Evolutionary conservation across 2,113 vertebrate genomes (phyloP).

Genomic region (Piaya cayana): DNA sequence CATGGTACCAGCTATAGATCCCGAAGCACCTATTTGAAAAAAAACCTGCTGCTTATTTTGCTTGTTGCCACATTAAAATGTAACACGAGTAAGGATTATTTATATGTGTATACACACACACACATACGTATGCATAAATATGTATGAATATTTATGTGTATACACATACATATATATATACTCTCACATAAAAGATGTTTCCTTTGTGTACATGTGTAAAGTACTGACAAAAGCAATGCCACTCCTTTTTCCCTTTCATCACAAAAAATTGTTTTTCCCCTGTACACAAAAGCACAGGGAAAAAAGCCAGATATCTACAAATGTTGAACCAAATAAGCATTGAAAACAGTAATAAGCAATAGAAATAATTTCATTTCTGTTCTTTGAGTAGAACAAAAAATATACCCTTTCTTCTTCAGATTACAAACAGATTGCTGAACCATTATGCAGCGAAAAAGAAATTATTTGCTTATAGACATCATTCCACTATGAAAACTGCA

Average conservation of each 20-base stretch:
- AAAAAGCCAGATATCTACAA: not conserved
- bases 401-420: not conserved
- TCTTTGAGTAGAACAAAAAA: not conserved
- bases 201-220: not conserved
- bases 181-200: not conserved
- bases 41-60: not conserved
- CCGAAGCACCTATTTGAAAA: not conserved
- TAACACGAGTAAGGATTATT: not conserved
- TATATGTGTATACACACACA: not conserved
- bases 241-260: not conserved
- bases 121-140: not conserved
- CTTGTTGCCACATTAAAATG: not conserved
- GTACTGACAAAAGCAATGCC: not conserved
- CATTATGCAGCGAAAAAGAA: not conserved
- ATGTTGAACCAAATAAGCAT: not conserved
- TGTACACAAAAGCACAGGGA: not conserved
- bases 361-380: not conserved
- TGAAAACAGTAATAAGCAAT: not conserved
- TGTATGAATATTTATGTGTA: not conserved
- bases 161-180: not conserved
- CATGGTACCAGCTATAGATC: not conserved
- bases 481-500: not conserved
- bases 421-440: not conserved
- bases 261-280: not conserved
- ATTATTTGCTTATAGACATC: not conserved